These are phyloP conservation scores for Protophormia terraenovae DNA, from an alignment of 2,888 invertebrate species.

Conservation along the genomic window DNA sequence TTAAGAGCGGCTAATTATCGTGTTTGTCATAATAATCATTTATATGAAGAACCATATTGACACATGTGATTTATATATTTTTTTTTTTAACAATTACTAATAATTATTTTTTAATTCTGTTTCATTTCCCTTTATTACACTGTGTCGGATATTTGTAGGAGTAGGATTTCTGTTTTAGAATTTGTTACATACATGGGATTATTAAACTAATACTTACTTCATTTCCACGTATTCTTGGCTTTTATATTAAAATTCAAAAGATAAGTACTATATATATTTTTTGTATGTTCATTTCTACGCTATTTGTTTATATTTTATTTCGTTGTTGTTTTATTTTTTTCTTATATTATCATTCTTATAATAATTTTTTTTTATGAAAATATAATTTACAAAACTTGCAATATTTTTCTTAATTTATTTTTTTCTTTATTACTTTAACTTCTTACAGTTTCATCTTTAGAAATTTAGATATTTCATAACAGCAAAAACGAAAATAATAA, in stretches of 20 bases:
- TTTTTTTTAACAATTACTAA: no score
- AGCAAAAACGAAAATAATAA: not conserved
- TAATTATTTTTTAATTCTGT: no score
- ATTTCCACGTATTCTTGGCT: not conserved
- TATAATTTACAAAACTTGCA: slow-evolving; percentile 78
- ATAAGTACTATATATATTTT: no score
- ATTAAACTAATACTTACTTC: not conserved
- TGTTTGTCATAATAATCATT: no score
- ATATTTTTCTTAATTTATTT: no score
- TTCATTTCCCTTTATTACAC: no score
- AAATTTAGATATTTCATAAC: not conserved
- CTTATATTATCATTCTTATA: slow-evolving; percentile 27
- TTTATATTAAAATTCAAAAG: slow-evolving; percentile 4
- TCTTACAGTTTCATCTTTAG: slow-evolving; percentile 48
- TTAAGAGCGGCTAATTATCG: no score
- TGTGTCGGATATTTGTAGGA: no score
- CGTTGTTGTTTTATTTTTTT: slow-evolving; percentile 40
- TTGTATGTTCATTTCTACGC: slow-evolving; percentile 75
- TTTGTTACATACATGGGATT: no score
- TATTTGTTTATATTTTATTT: slow-evolving; percentile 70
- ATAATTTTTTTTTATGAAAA: slow-evolving; percentile 75
- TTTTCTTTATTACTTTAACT: slow-evolving; percentile 24
- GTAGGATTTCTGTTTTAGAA: no score
- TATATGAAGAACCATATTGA: no score
- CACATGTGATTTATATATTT: no score